These are phyloP conservation scores for Orthosia gothica DNA, from an alignment of 2,888 invertebrate species.

Conservation along the genomic window DNA sequence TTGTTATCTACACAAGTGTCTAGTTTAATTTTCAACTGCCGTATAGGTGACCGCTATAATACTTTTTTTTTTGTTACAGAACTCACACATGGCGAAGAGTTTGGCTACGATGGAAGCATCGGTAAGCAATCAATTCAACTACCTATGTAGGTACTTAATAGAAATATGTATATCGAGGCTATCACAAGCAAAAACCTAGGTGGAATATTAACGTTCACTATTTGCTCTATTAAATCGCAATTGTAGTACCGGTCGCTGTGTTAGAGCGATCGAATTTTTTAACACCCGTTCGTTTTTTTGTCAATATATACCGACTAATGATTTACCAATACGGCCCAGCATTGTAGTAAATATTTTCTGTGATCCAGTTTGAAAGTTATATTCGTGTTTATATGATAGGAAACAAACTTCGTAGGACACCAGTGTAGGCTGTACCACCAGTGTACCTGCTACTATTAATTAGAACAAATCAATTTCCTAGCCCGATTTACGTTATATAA, in stretches of 20 bases:
- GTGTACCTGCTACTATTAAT: slow-evolving; percentile 35
- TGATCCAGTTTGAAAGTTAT: slow-evolving; percentile 31
- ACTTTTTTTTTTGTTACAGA: slow-evolving; percentile 74
- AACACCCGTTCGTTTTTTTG: too few relatives aligned
- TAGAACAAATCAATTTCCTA: slow-evolving; percentile 41
- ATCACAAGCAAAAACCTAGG: slow-evolving; percentile 30
- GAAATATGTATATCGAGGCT: slow-evolving; percentile 28
- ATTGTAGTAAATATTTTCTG: background rate
- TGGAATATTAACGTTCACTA: slow-evolving; percentile 37
- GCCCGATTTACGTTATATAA: slow-evolving; percentile 34
- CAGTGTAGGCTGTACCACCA: slow-evolving; percentile 16
- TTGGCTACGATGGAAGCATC: slow-evolving; percentile 91
- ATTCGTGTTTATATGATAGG: slow-evolving; percentile 31
- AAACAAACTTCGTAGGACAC: slow-evolving; percentile 23
- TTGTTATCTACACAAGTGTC: background rate
- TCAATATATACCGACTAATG: too few relatives aligned
- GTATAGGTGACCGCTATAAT: background rate
- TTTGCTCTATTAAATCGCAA: slow-evolving; percentile 30
- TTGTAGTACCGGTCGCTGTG: slow-evolving; percentile 10
- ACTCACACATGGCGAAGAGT: slow-evolving; percentile 87
- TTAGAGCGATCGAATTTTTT: background rate
- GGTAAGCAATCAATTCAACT: slow-evolving; percentile 79
- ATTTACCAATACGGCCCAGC: background rate
- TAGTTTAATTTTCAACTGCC: slow-evolving; percentile 12
- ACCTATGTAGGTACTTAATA: slow-evolving; percentile 2